These are phyloP conservation scores for Euspilapteryx auroguttella DNA, from an alignment of 2,888 invertebrate genomes.

Conservation along the genomic window DNA sequence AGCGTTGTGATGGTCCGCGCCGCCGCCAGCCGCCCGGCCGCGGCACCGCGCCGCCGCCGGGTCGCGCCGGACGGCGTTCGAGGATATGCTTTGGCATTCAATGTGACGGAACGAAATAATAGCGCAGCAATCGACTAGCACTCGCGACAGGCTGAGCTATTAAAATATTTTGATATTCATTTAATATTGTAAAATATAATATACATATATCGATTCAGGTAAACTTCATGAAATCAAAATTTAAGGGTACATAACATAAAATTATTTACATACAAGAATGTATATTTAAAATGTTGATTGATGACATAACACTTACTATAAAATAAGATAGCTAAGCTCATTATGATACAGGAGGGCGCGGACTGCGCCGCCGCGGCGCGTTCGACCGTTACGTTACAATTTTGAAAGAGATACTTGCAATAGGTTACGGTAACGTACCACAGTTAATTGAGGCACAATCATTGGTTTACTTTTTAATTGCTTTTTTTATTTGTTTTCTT, in stretches of 20 bases:
- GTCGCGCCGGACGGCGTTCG: no score
- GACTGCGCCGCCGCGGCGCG: slow-evolving; percentile 31
- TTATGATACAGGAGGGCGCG: slow-evolving; percentile 56
- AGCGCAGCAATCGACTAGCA: slow-evolving; percentile 22
- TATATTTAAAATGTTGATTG: slow-evolving; percentile 55
- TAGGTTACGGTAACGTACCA: slow-evolving; percentile 60
- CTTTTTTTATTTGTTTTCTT: slow-evolving; percentile 32
- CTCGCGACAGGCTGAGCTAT: slow-evolving; percentile 24
- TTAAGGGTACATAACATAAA: slow-evolving; percentile 49
- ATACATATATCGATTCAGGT: no score
- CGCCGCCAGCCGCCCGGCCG: no score
- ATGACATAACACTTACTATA: slow-evolving; percentile 59
- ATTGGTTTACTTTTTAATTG: slow-evolving; percentile 56
- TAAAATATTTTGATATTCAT: no score
- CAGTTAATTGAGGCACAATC: slow-evolving; percentile 62
- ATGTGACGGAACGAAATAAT: background rate
- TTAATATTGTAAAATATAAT: no score
- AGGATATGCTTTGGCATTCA: slow-evolving; percentile 23
- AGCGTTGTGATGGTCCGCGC: slow-evolving; percentile 57
- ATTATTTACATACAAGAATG: slow-evolving; percentile 48
- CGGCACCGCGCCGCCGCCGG: no score
- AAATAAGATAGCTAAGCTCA: slow-evolving; percentile 60
- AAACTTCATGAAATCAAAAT: slow-evolving; percentile 51
- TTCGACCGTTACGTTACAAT: slow-evolving; percentile 2
- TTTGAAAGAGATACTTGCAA: slow-evolving; percentile 43